Evolutionary conservation across 2,797 vertebrate genomes (phyloP).

Genomic region (Leucoraja ocellata): DNA sequence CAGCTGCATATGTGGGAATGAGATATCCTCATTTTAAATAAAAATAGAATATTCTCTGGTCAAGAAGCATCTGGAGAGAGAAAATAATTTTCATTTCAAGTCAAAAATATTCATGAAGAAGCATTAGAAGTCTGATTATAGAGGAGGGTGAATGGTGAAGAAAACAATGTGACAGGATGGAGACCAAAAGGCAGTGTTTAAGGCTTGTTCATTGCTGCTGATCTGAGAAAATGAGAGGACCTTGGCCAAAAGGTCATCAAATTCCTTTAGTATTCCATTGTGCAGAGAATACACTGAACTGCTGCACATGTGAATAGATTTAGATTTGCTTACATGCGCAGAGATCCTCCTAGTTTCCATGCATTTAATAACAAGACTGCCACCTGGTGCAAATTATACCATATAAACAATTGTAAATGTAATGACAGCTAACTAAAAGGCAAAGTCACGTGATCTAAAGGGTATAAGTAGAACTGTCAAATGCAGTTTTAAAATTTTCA

Average conservation of each 20-base stretch:
- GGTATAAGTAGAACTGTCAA: background rate
- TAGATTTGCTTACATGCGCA: background rate
- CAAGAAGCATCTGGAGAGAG: no score
- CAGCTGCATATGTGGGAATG: background rate
- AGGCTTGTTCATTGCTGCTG: no score
- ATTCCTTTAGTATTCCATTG: background rate
- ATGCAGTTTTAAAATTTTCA: background rate
- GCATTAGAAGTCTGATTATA: no score
- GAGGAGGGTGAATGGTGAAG: no score
- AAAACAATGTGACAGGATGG: no score
- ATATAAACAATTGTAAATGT: background rate
- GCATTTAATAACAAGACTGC: slow-evolving; percentile 1
- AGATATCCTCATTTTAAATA: no score
- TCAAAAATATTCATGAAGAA: no score
- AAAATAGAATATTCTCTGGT: no score
- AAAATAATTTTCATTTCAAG: no score
- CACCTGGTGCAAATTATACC: background rate
- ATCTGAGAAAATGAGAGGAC: no score
- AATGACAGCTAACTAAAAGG: background rate
- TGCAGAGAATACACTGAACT: background rate
- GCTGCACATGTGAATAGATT: background rate
- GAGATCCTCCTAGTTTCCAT: no score
- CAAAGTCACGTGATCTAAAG: background rate
- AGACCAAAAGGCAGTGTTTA: no score
- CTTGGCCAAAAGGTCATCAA: background rate